Evolutionary conservation across 2,113 vertebrate genomes (phyloP), one percentile per base, ranked within the genome.

Genomic region (Syngnathus typhle): DNA sequence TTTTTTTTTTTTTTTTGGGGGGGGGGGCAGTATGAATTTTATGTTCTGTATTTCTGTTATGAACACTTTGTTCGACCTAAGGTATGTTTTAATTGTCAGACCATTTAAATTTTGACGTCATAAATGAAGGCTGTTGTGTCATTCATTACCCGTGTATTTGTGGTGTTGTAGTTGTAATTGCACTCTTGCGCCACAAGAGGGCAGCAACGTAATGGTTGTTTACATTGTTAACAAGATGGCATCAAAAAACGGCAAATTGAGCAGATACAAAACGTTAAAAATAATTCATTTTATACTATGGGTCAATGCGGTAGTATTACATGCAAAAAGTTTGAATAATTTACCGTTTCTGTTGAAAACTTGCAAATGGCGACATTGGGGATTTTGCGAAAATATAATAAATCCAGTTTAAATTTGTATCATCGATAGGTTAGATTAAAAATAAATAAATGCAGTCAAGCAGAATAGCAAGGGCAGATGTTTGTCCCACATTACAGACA

Each of bases 401-500:
- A 32, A 3, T 32, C 27, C 27, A 32, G 27, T 32, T 32, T 32
- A 32, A 32, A 32, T 32, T 32, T 32, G 3, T 32, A 32, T 43
- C 41, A 47, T 15, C 5, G 15, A 27, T 55, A 21, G 21, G 9
- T 62, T 9, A 62, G 19, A 6, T 62, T 19, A n/a, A 1, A 18
- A 38, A 39, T 13, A 38, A 61, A 32, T 32, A 61, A 61, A 38
- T 18, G 37, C 16, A 41, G 18, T 19, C n/a, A 41, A 43, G 60
- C n/a, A 23, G 44, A 64, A 32, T 16, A 46, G 27, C 10, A 4
- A 38, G 36, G 76, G 63, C 83, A 87, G 83, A 88, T 85, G 79
- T 79, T 76, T 59, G 10, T 9, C 37, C 38, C 61, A 72, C 77
- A 74, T 77, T 68, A 65, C 74, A n/a, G 82, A 82, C 79, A 80